Evolutionary conservation across 1,140 invertebrate species (phyloP).

Genomic region (Dufourea novaeangliae): DNA sequence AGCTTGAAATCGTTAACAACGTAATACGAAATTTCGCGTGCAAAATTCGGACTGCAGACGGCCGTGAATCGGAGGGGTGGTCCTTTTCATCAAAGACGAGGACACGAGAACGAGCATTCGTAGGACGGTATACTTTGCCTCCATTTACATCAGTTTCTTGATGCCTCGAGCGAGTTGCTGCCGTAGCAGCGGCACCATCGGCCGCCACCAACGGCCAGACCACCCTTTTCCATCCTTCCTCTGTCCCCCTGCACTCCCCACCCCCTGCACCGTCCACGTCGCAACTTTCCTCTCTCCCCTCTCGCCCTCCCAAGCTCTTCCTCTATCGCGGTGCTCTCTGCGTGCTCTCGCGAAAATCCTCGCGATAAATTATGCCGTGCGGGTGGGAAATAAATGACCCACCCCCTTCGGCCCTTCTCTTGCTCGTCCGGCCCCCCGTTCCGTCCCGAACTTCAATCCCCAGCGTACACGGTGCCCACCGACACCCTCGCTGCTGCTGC

Average conservation of each 20-base stretch:
- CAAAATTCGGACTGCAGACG: constrained; percentile 29
- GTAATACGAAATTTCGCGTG: constrained; percentile 37
- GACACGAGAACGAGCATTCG: constrained; percentile 53
- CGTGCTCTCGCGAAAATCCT: constrained; percentile 82
- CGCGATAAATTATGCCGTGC: constrained; percentile 82
- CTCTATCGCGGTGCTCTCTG: constrained; percentile 71
- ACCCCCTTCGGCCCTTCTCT: constrained; percentile 75
- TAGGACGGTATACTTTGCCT: constrained; percentile 61
- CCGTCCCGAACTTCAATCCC: constrained; percentile 70
- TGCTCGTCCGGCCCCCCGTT: constrained; percentile 51
- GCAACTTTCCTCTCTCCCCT: constrained; percentile 57
- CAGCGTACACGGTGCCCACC: constrained; percentile 71
- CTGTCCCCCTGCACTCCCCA: constrained; percentile 2
- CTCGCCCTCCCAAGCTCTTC: constrained; percentile 59
- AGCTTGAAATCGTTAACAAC: constrained; percentile 37
- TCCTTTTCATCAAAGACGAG: constrained; percentile 56
- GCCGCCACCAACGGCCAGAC: constrained; percentile 30
- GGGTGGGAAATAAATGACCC: constrained; percentile 82
- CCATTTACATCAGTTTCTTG: constrained; percentile 69
- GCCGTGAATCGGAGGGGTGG: constrained; percentile 47
- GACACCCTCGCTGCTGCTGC: constrained; percentile 63
- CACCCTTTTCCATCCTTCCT: constrained; percentile 59
- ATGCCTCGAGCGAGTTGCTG: constrained; percentile 64
- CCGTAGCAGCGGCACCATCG: constrained; percentile 53
- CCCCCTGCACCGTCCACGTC: constrained; percentile 41